Base-by-base conservation (phyloP, 2,888 invertebrate species). In the Campopleginae sp. region DNA sequence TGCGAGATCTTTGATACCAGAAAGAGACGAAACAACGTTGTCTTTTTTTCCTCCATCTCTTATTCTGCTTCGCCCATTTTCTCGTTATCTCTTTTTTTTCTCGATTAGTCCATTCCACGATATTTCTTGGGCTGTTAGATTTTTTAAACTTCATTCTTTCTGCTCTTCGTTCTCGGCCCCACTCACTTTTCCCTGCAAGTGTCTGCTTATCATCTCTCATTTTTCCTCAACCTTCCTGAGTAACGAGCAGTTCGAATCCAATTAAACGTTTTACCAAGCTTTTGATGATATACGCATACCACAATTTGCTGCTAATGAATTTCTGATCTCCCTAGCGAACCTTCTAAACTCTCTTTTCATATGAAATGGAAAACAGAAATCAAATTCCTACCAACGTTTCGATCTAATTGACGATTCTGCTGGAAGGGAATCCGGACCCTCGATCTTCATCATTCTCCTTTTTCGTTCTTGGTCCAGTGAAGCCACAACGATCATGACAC, bases 1-100 rank as follows among this genome's bases (percentile, higher is more conserved):
- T 46, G 81, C 54, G 83, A 86, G 80, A 83, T 85, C 83, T 78
- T 85, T 86, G 81, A 84, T 84, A 85, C 86, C 76, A 71, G 78
- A 80, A 80, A 78, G 74, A 61, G 75, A 70, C 48, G 54, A 72
- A 71, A 86, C 70, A 51, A 71, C 23, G 44, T 70, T 77, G 27
- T 68, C 17, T 42, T 38, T 46, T 71, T 38, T 42, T 71, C 70
- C 51, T 61, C 17, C 70, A 65, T 66, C 38, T 74, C 33, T 19
- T 17, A 31, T 61, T 46, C 12, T 46, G 14, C 46, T 46, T 19
- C 12, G 48, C 31, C 61, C 38, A 14, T 46, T 31, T 38, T 70
- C 75, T 75, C 42, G 54, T 38, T 68, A 19, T 14, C 33, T 33
- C 10, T 65, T 63, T 44, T 44, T 48, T 71, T 72, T 68, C 70